Evolutionary conservation across 2,888 invertebrate genomes (phyloP).

Genomic region (Ceramica pisi): DNA sequence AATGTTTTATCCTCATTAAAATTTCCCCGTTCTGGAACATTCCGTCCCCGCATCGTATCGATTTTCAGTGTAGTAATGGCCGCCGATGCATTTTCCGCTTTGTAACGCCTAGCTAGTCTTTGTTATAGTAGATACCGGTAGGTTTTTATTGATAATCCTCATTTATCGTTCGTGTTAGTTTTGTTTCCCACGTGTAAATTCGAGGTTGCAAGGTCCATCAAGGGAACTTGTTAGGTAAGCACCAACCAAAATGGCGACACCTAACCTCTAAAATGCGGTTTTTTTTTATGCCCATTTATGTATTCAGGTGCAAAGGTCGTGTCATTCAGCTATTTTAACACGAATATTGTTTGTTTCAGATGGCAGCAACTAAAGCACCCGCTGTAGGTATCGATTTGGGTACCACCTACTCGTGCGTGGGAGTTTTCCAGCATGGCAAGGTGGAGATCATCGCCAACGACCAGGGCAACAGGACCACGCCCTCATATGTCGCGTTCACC

Average conservation of each 20-base stretch:
- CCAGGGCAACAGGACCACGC: constrained; percentile 97
- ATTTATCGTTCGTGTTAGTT: not conserved
- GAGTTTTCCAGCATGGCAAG: constrained; percentile 97
- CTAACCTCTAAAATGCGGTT: constrained; percentile 51
- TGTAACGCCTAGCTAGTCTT: not conserved
- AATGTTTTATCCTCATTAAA: not conserved
- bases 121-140: not conserved
- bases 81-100: constrained; percentile 58
- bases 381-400: constrained; percentile 99
- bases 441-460: constrained; percentile 97
- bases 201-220: not conserved
- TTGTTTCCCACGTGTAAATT: constrained; percentile 46
- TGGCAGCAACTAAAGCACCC: constrained; percentile 92
- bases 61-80: constrained; percentile 77
- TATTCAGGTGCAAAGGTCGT: constrained; percentile 23
- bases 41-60: constrained; percentile 73
- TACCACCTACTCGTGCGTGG: constrained; percentile 98
- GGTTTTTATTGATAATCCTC: not conserved
- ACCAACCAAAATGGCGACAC: constrained; percentile 61
- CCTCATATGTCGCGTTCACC: constrained; percentile 96
- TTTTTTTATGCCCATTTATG: constrained; percentile 4
- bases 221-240: constrained; percentile 8
- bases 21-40: constrained; percentile 76
- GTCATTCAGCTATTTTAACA: constrained; percentile 30
- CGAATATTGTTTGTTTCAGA: constrained; percentile 81